Conservation (phyloP, 2,888 invertebrate genomes). For the Sinodicranocentrus sp. region DNA sequence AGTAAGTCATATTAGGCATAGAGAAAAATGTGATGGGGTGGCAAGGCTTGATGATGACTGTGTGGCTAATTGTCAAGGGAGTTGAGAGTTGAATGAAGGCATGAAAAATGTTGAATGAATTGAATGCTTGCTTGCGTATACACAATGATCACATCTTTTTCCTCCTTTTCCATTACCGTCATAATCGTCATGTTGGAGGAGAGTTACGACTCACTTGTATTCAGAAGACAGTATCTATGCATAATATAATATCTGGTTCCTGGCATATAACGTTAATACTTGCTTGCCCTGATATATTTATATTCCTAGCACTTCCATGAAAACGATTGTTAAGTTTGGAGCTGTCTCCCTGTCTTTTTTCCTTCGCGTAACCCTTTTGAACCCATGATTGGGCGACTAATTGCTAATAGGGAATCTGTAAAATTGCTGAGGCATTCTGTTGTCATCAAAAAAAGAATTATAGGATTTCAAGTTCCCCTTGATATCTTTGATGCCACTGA, state of each 20-base stretch:
- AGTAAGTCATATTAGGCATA: constrained; percentile 4
- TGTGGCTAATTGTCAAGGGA: constrained; percentile 65
- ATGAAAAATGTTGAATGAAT: constrained; percentile 63
- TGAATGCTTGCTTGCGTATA: constrained; percentile 4
- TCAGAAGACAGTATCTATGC: too few relatives aligned
- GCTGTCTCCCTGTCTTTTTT: constrained; percentile 26
- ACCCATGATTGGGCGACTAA: constrained; percentile 52
- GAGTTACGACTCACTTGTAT: too few relatives aligned
- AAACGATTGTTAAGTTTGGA: constrained; percentile 11
- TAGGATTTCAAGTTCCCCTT: constrained; percentile 40
- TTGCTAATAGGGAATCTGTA: constrained; percentile 58
- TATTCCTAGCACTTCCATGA: too few relatives aligned
- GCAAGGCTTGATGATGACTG: constrained; percentile 44
- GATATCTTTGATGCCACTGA: constrained; percentile 50
- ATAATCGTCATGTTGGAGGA: not conserved
- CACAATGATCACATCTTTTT: not conserved
- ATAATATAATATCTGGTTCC: too few relatives aligned
- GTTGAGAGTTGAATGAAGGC: constrained; percentile 58
- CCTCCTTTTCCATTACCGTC: not conserved
- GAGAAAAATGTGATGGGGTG: constrained; percentile 51
- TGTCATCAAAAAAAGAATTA: constrained; percentile 61
- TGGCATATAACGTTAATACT: too few relatives aligned
- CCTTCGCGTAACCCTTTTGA: constrained; percentile 51
- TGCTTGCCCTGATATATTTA: too few relatives aligned
- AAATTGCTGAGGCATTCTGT: constrained; percentile 57